These are phyloP conservation scores for Sphaerophoria taeniata DNA, from an alignment of 2,888 invertebrate genomes.

Conservation along the genomic window DNA sequence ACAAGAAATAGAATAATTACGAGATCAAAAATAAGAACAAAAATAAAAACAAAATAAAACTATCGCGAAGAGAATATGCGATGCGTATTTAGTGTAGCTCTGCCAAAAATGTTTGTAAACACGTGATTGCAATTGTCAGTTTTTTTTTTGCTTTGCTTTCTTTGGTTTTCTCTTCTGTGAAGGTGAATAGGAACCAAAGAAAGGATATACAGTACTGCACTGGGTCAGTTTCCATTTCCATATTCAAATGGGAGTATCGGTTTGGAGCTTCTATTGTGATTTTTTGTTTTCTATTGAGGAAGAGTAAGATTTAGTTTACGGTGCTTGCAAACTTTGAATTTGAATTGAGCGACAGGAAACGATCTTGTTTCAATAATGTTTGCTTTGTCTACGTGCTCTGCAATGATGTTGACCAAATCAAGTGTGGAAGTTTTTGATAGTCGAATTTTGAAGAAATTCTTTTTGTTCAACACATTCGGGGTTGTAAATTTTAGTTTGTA, in stretches of 20 bases:
- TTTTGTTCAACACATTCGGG: no score
- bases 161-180: conserved; percentile 36
- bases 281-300: background rate
- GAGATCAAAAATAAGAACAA: conserved; percentile 59
- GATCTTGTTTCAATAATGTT: no score
- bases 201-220: background rate
- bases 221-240: background rate
- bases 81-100: conserved; percentile 62
- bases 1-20: conserved; percentile 71
- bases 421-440: no score
- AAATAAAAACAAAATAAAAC: conserved; percentile 19
- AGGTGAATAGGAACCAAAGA: conserved; percentile 51
- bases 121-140: conserved; percentile 63
- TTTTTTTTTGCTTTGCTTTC: conserved; percentile 13
- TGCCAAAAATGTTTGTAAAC: conserved; percentile 71
- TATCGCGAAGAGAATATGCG: conserved; percentile 43
- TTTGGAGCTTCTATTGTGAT: background rate
- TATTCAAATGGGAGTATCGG: background rate
- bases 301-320: no score
- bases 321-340: no score
- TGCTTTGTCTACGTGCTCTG: no score
- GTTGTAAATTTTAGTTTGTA: no score
- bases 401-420: no score
- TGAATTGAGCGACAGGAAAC: no score
- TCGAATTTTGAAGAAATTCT: no score